phyloP scores from a whole-genome alignment of 2,113 vertebrate species.

The Nettapus auritus region DNA sequence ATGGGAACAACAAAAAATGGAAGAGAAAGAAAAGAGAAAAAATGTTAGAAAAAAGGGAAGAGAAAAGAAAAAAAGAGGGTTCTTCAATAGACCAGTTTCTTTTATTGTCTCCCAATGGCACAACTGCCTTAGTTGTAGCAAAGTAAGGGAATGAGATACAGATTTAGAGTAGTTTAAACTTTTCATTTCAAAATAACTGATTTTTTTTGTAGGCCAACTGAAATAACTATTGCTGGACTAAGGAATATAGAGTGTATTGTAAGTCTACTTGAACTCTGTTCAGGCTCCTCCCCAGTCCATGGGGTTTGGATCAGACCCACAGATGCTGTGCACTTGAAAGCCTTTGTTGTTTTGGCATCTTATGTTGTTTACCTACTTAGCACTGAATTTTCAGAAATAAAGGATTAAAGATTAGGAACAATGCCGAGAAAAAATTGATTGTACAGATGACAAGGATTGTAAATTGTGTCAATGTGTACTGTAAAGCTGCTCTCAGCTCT shows the following conservation, averaged over 20 bases:
- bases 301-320: not conserved
- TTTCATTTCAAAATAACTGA: not conserved
- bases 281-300: not conserved
- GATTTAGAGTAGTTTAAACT: not conserved
- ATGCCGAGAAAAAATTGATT: not conserved
- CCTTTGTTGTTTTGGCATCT: not conserved
- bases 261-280: not conserved
- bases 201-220: not conserved
- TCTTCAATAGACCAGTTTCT: not conserved
- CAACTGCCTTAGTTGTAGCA: not conserved
- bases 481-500: constrained; percentile 34
- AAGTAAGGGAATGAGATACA: not conserved
- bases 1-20: not conserved
- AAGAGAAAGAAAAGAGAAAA: not conserved
- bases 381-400: not conserved
- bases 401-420: constrained; percentile 39
- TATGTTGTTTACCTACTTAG: constrained; percentile 12
- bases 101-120: accelerated
- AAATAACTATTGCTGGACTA: not conserved
- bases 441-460: constrained; percentile 7
- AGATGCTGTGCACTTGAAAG: not conserved
- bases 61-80: not conserved
- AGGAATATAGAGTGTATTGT: not conserved
- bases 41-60: not conserved
- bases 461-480: constrained; percentile 14